Evolutionary conservation across 2,113 vertebrate species (phyloP), one percentile per base, ranked within the genome.

Genomic region (Sturnus vulgaris): DNA sequence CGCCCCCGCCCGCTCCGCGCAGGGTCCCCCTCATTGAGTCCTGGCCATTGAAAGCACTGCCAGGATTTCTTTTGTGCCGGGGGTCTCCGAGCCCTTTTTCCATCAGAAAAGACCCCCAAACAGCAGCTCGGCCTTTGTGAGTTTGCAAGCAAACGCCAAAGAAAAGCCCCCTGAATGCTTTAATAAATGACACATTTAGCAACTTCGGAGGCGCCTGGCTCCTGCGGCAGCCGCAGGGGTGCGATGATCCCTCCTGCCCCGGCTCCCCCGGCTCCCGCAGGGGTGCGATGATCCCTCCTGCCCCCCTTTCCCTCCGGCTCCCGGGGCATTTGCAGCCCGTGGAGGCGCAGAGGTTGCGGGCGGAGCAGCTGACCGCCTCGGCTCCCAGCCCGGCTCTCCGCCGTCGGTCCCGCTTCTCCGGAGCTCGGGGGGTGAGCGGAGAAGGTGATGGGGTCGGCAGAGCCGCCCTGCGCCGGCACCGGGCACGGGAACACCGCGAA

Each of bases 31-130:
- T 98, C 98, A 98, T 98, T 98, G 98, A 98, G 97, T 98, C 98
- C 98, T 53, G 97, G 95, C 98, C 97, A 98, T 98, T 98, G 97
- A 98, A 98, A 98, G 98, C 98, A 98, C 98, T 98, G 98, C 97
- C 97, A 91, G 98, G 95, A 98, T 98, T 97, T 97, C 98, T 96
- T 98, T 98, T 98, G 98, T 98, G 98, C 97, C 82, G 52, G 97
- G 97, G 98, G 98, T 98, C 98, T 97, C 98, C 94, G 78, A 94
- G 95, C 94, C 95, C 95, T 97, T 98, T 98, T 96, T 97, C 94
- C 92, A 96, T 97, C 96, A 98, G 97, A 97, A 98, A 98, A 97
- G 97, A 96, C 93, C 96, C 96, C 95, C 96, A 96, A 97, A 97
- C 94, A 97, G 96, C 98, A 98, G 98, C 98, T 98, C 98, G 97